Percentiles rank a stretch among this genome's conserved stretches.
Evolutionary conservation across 2,797 vertebrate genomes (phyloP).

Genomic region (Gallinago stenura): DNA sequence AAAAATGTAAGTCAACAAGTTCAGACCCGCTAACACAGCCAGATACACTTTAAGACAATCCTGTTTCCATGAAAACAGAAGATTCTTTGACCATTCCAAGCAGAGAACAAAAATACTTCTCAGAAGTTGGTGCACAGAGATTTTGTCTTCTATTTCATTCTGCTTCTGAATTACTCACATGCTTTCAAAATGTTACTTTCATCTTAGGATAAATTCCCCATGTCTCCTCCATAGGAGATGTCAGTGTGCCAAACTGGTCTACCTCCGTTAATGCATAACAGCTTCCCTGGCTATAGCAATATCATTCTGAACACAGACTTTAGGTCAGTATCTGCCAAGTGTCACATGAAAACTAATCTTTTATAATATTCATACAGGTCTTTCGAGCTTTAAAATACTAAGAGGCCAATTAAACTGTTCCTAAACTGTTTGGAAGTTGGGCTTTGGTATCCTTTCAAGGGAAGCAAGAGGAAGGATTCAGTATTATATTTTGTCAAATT

Average conservation of each 20-base stretch:
- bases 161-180: not conserved
- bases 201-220: not conserved
- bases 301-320: not conserved
- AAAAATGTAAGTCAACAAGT: not conserved
- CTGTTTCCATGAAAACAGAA: not conserved
- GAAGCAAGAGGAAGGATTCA: not conserved
- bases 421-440: not conserved
- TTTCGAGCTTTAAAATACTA: not conserved
- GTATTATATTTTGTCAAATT: not conserved
- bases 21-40: not conserved
- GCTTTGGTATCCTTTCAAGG: not conserved
- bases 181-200: not conserved
- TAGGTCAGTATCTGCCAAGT: not conserved
- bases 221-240: not conserved
- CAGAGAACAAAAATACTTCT: not conserved
- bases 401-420: not conserved
- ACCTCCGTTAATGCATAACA: fast-evolving
- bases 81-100: not conserved
- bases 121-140: not conserved
- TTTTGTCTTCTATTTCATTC: not conserved
- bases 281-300: not conserved
- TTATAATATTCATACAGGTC: not conserved
- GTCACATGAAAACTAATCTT: not conserved
- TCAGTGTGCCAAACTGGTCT: not conserved
- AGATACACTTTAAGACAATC: not conserved